Conservation (phyloP, 2,113 vertebrate species). For the Ovis canadensis region DNA sequence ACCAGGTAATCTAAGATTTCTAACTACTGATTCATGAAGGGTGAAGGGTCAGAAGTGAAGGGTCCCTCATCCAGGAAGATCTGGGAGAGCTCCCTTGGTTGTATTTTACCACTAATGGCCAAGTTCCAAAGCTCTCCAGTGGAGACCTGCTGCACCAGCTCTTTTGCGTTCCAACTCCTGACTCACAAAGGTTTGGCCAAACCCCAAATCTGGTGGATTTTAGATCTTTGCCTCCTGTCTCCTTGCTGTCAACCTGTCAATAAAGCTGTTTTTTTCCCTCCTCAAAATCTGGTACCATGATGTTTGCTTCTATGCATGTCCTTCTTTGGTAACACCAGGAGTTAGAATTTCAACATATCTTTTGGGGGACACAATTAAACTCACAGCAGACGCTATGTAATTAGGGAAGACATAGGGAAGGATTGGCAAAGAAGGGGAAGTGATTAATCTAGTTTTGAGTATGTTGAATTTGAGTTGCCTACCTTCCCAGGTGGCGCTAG, state of each 20-base stretch:
- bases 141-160: background rate
- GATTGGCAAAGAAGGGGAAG: background rate
- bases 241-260: background rate
- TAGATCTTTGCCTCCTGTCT: background rate
- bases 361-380: background rate
- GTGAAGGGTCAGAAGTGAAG: background rate
- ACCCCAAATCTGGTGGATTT: background rate
- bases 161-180: background rate
- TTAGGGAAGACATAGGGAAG: background rate
- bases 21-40: background rate
- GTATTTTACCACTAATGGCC: background rate
- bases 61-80: background rate
- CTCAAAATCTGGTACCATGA: background rate
- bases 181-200: background rate
- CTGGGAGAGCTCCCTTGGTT: background rate
- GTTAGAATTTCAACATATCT: background rate
- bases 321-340: background rate
- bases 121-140: background rate
- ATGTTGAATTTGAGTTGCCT: background rate
- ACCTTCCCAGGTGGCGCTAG: background rate
- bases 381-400: background rate
- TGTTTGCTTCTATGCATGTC: background rate
- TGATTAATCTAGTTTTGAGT: background rate
- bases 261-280: background rate
- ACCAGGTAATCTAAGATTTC: background rate